Conservation (phyloP, 2,113 vertebrate genomes). For the Sturnus vulgaris region DNA sequence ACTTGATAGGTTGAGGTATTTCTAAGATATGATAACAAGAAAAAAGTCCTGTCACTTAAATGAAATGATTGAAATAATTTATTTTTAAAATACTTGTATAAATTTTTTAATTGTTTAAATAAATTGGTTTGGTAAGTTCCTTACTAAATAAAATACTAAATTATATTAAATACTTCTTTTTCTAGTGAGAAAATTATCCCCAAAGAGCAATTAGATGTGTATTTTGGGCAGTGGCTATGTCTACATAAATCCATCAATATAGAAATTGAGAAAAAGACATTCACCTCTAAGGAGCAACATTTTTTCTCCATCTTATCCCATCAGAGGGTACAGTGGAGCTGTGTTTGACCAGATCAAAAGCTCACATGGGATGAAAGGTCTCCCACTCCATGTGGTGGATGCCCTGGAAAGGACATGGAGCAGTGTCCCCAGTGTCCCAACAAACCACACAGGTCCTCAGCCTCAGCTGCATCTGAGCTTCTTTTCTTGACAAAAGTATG, state of each 20-base stretch:
- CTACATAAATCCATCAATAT: background rate
- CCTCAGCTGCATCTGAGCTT: background rate
- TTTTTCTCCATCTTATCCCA: background rate
- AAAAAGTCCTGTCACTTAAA: background rate
- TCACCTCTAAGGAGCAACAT: background rate
- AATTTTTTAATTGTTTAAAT: background rate
- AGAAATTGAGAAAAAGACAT: background rate
- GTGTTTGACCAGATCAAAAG: background rate
- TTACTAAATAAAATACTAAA: background rate
- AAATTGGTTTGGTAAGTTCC: background rate
- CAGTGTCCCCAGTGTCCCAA: background rate
- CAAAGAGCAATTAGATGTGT: background rate
- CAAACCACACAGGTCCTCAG: background rate
- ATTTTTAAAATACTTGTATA: background rate
- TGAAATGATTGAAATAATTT: background rate
- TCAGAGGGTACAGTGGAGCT: background rate
- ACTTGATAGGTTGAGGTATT: background rate
- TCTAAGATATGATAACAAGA: background rate
- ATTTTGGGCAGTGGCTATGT: background rate
- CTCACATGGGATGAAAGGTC: background rate
- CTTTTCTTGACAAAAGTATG: background rate
- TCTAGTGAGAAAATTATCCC: background rate
- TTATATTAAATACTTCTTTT: background rate
- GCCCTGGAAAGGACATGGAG: background rate
- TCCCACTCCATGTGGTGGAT: background rate